Evolutionary conservation across 2,888 invertebrate species (phyloP).

Genomic region (Eudasyphora cyanicolor): DNA sequence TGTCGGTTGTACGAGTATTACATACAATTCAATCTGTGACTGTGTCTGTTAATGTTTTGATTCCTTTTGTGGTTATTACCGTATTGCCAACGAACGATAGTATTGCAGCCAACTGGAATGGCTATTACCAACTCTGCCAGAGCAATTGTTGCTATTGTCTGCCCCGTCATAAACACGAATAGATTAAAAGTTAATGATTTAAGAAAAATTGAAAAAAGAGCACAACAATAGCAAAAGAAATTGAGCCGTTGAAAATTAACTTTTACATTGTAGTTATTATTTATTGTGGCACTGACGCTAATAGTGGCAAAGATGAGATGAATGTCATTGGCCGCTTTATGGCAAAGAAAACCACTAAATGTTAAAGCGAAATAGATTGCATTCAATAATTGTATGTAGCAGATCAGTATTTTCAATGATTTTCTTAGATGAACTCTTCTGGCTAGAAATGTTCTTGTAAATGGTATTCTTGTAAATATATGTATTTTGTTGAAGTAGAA

Average conservation of each 20-base stretch:
- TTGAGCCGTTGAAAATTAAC: slow-evolving; percentile 44
- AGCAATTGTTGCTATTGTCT: not conserved
- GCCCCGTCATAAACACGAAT: slow-evolving; percentile 19
- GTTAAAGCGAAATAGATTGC: no score
- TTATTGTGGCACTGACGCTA: slow-evolving; percentile 20
- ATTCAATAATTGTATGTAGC: no score
- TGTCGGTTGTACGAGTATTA: no score
- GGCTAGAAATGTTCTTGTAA: no score
- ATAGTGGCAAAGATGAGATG: not conserved
- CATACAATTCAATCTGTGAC: not conserved
- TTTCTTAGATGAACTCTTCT: no score
- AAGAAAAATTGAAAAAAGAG: not conserved
- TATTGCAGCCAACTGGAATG: slow-evolving; percentile 39
- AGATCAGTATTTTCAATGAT: no score
- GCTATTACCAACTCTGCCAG: not conserved
- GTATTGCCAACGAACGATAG: slow-evolving; percentile 13
- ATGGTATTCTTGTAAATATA: no score
- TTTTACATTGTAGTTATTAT: slow-evolving; percentile 29
- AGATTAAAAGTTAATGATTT: slow-evolving; percentile 39
- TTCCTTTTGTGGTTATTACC: slow-evolving; percentile 59
- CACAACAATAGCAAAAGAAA: slow-evolving; percentile 31
- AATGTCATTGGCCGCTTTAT: not conserved
- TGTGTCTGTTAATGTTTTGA: slow-evolving; percentile 35
- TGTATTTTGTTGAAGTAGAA: no score
- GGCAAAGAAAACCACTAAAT: not conserved